Evolutionary conservation across 2,113 vertebrate species (phyloP).

Genomic region (Origma solitaria): DNA sequence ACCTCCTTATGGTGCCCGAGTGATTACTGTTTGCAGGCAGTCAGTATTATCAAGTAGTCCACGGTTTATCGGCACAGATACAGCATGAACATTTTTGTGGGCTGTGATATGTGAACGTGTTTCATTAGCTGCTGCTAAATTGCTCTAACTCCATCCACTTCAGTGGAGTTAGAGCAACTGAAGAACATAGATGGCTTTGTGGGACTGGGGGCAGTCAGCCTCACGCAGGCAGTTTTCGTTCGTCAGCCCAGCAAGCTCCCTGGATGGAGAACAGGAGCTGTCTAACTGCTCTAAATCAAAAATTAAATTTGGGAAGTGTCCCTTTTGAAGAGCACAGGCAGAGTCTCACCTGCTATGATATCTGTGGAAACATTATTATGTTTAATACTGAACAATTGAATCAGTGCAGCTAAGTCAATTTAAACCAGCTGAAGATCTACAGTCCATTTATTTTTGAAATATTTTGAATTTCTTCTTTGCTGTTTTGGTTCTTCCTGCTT

Average conservation of each 20-base stretch:
- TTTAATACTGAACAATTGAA: background rate
- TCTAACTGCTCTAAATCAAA: constrained; percentile 27
- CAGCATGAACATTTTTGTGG: background rate
- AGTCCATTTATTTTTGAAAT: background rate
- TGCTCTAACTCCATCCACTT: background rate
- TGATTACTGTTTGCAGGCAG: background rate
- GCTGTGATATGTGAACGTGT: background rate
- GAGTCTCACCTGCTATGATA: constrained; percentile 17
- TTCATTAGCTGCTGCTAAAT: background rate
- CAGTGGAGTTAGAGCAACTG: background rate
- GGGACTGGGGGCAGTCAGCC: background rate
- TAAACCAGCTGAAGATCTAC: constrained; percentile 12
- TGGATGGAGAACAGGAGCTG: constrained; percentile 1
- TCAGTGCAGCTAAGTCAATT: background rate
- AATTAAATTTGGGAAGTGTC: background rate
- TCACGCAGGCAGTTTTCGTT: background rate
- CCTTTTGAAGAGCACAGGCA: constrained; percentile 20
- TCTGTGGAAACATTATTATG: background rate
- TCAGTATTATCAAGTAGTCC: background rate
- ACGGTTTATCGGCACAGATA: background rate
- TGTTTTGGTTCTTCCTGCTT: background rate
- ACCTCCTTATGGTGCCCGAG: background rate
- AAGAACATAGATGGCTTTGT: background rate
- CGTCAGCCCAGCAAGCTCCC: background rate
- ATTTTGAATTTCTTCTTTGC: constrained; percentile 5